Evolutionary conservation across 2,888 invertebrate genomes (phyloP).

Genomic region (Gymnoscelis rufifasciata): DNA sequence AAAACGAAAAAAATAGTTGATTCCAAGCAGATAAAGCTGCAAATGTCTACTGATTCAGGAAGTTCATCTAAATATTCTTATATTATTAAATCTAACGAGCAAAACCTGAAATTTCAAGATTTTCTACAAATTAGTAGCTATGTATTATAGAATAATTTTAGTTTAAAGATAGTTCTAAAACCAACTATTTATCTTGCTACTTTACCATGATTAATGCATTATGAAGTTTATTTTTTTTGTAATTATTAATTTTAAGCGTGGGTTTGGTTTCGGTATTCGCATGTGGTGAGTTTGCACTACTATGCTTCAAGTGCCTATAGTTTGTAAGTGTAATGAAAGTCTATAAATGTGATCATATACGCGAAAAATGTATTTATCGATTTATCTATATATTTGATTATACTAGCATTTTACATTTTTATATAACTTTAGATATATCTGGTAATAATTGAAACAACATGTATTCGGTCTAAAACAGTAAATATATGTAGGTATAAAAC

Average conservation of each 20-base stretch:
- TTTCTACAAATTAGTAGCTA: too few species aligned
- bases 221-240: constrained; percentile 14
- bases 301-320: constrained; percentile 58
- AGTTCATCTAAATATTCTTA: too few species aligned
- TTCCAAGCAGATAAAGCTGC: too few species aligned
- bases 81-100: too few species aligned
- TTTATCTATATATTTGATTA: constrained; percentile 40
- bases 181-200: too few species aligned
- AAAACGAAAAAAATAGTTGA: too few species aligned
- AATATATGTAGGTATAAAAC: constrained; percentile 36
- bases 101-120: too few species aligned
- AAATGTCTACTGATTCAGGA: too few species aligned
- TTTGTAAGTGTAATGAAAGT: constrained; percentile 59
- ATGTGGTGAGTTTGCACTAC: constrained; percentile 75
- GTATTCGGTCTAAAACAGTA: constrained; percentile 54
- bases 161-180: too few species aligned
- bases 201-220: too few species aligned
- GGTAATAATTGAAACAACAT: constrained; percentile 55
- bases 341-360: constrained; percentile 72
- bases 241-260: constrained; percentile 34
- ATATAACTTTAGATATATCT: constrained; percentile 49
- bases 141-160: too few species aligned
- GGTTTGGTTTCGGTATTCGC: constrained; percentile 64
- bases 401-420: constrained; percentile 56
- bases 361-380: constrained; percentile 61